Evolutionary conservation across 1,140 invertebrate species (phyloP), one percentile per base, ranked within the genome.

Genomic region (Heliothis subflexa): DNA sequence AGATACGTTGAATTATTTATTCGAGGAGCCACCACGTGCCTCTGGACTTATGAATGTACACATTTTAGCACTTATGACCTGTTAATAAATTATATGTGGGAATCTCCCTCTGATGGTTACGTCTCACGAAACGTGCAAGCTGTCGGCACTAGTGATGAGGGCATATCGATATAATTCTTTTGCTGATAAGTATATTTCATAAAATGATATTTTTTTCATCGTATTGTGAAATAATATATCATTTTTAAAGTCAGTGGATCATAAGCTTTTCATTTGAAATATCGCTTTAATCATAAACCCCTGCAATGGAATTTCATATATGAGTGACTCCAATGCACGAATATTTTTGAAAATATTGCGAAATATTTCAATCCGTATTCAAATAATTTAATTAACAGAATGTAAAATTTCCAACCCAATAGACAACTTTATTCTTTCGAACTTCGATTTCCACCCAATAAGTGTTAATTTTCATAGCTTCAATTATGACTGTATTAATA

Each of bases 61-160:
- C 89, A 93, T 89, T 94, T 94, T 91, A 91, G 91, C 94, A 94
- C 93, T 95, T 91, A 94, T 91, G 86, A 89, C 83, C 85, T 88
- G 89, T 93, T 94, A 94, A 94, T 95, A 95, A 94, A 95, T 95
- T 92, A 94, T 94, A 88, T 87, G 84, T 87, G 82, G 79, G 85
- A 85, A 86, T 88, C 73, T 85, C 52, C 79, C 80, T 66, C 82
- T 86, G 88, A 91, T 92, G 88, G 88, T 78, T 54, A 74, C 75
- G 74, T 86, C 88, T 86, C 88, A 89, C 87, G 88, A 75, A 85
- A 88, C 76, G 61, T 74, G 61, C 57, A 49, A 75, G 68, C 61
- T 59, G 47, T 49, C 62, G 21, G 52, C 62, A 21, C 21, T 59
- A 68, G 61, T 62, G 45, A 70, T 57, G 50, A 12, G 47, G n/a